Percentiles rank a stretch among this genome's conserved stretches.
phyloP scores from a whole-genome alignment of 2,888 invertebrate genomes.

The Agrotis clavis region DNA sequence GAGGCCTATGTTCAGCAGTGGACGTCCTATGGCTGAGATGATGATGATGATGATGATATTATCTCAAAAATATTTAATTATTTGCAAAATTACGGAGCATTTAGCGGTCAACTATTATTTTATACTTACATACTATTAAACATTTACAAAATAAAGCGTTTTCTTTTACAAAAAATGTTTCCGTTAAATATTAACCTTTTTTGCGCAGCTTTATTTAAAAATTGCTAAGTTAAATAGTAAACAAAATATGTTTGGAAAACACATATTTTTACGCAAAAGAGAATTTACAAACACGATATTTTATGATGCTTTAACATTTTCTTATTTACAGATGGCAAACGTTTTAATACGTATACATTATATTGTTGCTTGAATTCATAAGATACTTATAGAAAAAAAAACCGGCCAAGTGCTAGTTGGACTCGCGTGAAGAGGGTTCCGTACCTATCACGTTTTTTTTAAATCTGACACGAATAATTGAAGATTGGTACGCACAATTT shows the following conservation, averaged over 20 bases:
- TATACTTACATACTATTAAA: not conserved
- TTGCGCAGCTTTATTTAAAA: constrained; percentile 31
- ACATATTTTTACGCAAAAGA: constrained; percentile 13
- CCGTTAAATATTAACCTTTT: constrained; percentile 13
- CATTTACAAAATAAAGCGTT: constrained; percentile 5
- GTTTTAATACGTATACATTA: constrained; percentile 14
- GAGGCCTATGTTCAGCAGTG: too few relatives aligned
- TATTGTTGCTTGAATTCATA: constrained; percentile 6
- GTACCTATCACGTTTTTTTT: too few relatives aligned
- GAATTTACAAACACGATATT: constrained; percentile 18
- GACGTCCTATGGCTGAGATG: too few relatives aligned
- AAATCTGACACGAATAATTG: too few relatives aligned
- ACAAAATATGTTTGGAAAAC: constrained; percentile 16
- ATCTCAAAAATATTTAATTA: not conserved
- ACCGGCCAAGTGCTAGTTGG: too few relatives aligned
- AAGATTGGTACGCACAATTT: too few relatives aligned
- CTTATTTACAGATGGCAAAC: constrained; percentile 9
- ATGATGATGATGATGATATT: too few relatives aligned
- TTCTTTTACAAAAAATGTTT: constrained; percentile 4
- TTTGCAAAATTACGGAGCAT: not conserved
- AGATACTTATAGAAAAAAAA: constrained; percentile 1
- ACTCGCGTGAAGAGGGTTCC: too few relatives aligned
- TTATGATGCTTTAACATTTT: constrained; percentile 13
- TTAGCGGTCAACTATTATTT: constrained; percentile 13
- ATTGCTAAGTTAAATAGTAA: constrained; percentile 21